phyloP scores from a whole-genome alignment of 2,888 invertebrate genomes.

The Leptarthrus brevirostris region DNA sequence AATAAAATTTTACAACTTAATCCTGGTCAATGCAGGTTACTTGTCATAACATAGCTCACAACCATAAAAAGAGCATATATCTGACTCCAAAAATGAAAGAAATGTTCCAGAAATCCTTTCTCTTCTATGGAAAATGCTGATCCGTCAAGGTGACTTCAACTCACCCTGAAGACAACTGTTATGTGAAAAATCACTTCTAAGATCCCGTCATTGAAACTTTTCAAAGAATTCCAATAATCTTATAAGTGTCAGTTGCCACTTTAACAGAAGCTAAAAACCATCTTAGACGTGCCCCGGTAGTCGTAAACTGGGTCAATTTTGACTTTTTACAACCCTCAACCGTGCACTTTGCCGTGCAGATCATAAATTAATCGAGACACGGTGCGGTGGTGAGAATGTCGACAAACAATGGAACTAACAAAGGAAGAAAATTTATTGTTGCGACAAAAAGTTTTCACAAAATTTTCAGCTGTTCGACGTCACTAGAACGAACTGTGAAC shows the following conservation, averaged over 20 bases:
- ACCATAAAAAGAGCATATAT: too few species aligned
- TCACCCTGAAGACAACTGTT: too few species aligned
- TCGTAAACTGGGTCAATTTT: neutral
- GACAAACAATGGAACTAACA: conserved; percentile 34
- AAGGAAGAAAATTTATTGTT: conserved; percentile 34
- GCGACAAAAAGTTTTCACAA: conserved; percentile 32
- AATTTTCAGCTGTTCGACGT: conserved; percentile 24
- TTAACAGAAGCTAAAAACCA: neutral
- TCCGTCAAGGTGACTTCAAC: too few species aligned
- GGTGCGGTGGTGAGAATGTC: conserved; percentile 32
- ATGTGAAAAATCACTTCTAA: too few species aligned
- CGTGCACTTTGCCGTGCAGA: neutral
- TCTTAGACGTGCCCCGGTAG: neutral
- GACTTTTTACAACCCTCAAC: neutral
- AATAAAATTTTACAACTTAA: too few species aligned
- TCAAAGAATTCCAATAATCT: too few species aligned
- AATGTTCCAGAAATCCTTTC: too few species aligned
- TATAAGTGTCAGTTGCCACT: neutral
- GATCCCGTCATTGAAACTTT: too few species aligned
- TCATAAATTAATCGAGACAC: conserved; percentile 26
- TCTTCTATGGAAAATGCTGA: too few species aligned
- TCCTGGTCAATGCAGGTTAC: too few species aligned
- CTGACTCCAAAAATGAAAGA: too few species aligned
- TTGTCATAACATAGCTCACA: too few species aligned
- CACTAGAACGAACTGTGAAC: neutral